These are phyloP conservation scores for Sitophilus oryzae DNA, from an alignment of 1,140 invertebrate genomes.

Conservation along the genomic window DNA sequence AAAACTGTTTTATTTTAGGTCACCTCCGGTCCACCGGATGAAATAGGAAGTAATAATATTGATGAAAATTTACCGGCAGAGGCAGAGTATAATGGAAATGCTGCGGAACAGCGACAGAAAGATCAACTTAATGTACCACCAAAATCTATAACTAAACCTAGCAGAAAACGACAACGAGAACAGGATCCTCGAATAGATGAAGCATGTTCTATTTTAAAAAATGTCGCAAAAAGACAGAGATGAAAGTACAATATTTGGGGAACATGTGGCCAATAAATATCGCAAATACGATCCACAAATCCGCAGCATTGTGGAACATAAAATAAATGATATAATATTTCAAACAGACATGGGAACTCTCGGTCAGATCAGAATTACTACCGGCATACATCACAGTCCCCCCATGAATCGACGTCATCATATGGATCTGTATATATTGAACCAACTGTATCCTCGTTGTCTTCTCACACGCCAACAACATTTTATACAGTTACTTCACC, in stretches of 20 bases:
- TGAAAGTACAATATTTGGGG: too few relatives aligned
- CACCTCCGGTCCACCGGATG: neutral
- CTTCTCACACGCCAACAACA: too few relatives aligned
- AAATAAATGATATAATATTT: slow-evolving; percentile 6
- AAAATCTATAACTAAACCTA: slow-evolving; percentile 3
- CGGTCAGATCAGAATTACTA: too few relatives aligned
- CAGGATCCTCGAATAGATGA: slow-evolving; percentile 1
- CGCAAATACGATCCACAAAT: too few relatives aligned
- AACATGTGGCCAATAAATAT: too few relatives aligned
- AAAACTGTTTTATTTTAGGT: slow-evolving; percentile 3
- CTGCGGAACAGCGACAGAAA: slow-evolving; percentile 1
- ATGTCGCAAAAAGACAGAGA: too few relatives aligned
- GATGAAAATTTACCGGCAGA: neutral
- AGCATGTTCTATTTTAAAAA: neutral
- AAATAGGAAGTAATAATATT: neutral
- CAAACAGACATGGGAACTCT: neutral
- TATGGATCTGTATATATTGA: slow-evolving; percentile 5
- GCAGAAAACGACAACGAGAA: neutral
- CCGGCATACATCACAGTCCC: slow-evolving; percentile 1
- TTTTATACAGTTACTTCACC: slow-evolving; percentile 2
- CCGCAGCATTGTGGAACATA: slow-evolving; percentile 1
- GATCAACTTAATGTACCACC: neutral
- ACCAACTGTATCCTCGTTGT: slow-evolving; percentile 1
- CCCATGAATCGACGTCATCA: slow-evolving; percentile 6
- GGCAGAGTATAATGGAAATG: neutral